These are phyloP conservation scores for Pristionchus fissidentatus DNA, from an alignment of 2,888 invertebrate genomes.

Conservation along the genomic window DNA sequence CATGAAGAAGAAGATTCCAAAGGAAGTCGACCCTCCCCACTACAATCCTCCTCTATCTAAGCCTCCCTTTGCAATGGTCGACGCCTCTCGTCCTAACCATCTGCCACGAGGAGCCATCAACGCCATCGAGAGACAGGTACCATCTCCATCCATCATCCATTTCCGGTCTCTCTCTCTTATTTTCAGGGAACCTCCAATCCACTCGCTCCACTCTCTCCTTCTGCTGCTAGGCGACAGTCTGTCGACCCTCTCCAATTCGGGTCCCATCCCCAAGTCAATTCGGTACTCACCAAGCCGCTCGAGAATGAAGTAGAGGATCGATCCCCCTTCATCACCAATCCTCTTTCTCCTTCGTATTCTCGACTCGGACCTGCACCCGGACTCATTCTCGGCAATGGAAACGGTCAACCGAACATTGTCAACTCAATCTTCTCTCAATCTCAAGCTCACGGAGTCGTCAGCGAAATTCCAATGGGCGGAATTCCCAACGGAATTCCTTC, in stretches of 20 bases:
- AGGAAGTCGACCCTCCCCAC: conserved; percentile 46
- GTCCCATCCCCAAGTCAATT: not conserved
- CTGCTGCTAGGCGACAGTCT: not conserved
- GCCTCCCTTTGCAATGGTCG: conserved; percentile 47
- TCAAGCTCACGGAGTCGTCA: conserved; percentile 21
- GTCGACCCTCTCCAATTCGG: conserved; percentile 4
- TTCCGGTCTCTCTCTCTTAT: not conserved
- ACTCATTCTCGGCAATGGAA: conserved; percentile 30
- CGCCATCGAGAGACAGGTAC: conserved; percentile 30
- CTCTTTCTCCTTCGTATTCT: conserved; percentile 20
- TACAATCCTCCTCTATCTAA: conserved; percentile 45
- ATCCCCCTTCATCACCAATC: not conserved
- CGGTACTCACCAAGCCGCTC: not conserved
- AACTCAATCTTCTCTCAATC: conserved; percentile 70
- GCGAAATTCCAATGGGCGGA: conserved; percentile 31
- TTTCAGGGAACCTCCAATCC: not conserved
- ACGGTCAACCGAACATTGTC: conserved; percentile 59
- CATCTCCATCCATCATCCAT: not conserved
- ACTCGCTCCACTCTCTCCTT: not conserved
- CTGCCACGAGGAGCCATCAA: conserved; percentile 40
- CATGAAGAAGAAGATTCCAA: conserved; percentile 29
- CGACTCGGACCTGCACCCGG: conserved; percentile 41
- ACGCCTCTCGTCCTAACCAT: conserved; percentile 2
- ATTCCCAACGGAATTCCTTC: conserved; percentile 44
- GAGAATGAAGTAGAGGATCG: not conserved